Evolutionary conservation across 2,888 invertebrate species (phyloP), one percentile per base, ranked within the genome.

Genomic region (Polyploca ridens): DNA sequence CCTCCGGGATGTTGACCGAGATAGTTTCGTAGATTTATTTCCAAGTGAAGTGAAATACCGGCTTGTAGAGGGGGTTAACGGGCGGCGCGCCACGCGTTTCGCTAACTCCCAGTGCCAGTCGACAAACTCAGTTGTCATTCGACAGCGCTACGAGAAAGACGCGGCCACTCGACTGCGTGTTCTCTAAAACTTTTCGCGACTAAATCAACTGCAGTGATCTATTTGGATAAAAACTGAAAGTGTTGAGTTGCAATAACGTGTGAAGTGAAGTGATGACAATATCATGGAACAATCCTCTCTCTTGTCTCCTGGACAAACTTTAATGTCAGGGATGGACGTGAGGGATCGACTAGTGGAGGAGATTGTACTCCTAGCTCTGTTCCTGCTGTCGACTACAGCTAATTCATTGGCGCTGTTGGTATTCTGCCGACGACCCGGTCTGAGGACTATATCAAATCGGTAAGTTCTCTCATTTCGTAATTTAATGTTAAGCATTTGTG

Each of bases 401-500:
- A 97, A 97, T 85, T 95, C 95, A 62, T 94, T 96, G 74, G 96
- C 97, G 65, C 94, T 97, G 74, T 90, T 97, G 74, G 96, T 97
- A 62, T 97, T 97, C 90, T 95, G 96, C 85, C 94, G 96, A 78
- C 94, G 96, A 74, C 96, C 97, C 63, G 96, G 96, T 62, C 92
- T 97, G 62, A 94, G 97, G 81, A 97, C 97, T 73, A 96, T 97
- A 77, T 97, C 97, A 66, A 97, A 97, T 94, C 95, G 96, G 97
- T 97, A 91, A 92, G 94, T 85, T 81, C 59, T 65, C 64, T 27
- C 27, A 27, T 27, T 27, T 27, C 27, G 2, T 61, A 10, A 5
- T 10, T 19, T 44, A 14, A 33, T 35, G 14, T 13, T 35, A 67
- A 72, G 72, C 73, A 77, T 72, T 66, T 41, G 0, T 41, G 41